Conservation (phyloP, 2,113 vertebrate species). For the Myocastor coypus region DNA sequence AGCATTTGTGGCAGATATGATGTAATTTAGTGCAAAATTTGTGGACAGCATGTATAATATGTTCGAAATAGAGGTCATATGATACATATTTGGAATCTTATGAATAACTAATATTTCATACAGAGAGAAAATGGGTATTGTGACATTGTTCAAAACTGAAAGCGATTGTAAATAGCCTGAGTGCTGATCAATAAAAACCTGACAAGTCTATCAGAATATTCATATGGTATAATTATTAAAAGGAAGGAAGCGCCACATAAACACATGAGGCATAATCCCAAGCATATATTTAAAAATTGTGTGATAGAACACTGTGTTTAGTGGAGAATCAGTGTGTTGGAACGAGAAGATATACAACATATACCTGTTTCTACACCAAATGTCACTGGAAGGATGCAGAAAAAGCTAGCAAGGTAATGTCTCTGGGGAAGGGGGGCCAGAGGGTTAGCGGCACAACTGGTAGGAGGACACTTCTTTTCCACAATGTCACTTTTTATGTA, state of each 20-base stretch:
- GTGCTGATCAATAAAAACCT: conserved; percentile 6
- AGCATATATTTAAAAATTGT: background rate
- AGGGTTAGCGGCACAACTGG: background rate
- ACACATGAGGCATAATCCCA: background rate
- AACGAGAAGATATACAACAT: background rate
- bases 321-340: background rate
- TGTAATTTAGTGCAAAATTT: background rate
- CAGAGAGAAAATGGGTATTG: background rate
- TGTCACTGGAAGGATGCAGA: background rate
- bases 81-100: background rate
- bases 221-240: background rate
- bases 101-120: background rate
- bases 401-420: background rate
- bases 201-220: background rate
- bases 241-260: background rate
- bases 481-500: background rate
- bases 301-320: background rate
- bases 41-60: background rate
- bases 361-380: background rate
- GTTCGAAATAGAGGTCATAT: background rate
- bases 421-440: background rate
- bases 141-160: background rate
- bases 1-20: background rate
- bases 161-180: background rate
- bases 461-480: background rate